Evolutionary conservation across 2,113 vertebrate species (phyloP).

Genomic region (Zosterops borbonicus): DNA sequence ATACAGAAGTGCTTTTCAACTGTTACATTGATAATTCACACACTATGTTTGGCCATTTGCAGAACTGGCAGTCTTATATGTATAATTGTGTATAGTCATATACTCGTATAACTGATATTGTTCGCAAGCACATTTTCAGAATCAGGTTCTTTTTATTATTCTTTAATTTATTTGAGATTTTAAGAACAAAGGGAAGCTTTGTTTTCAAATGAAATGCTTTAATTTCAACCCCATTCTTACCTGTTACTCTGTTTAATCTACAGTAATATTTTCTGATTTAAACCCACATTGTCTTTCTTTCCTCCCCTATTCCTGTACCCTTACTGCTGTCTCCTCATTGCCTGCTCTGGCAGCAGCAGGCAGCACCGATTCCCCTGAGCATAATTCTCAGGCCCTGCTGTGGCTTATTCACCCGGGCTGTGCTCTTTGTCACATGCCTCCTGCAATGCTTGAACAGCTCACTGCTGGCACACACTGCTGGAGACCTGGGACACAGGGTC

Average conservation of each 20-base stretch:
- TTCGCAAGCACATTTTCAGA: neutral
- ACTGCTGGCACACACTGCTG: neutral
- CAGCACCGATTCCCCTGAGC: accelerated
- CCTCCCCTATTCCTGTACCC: neutral
- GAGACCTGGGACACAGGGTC: accelerated
- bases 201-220: neutral
- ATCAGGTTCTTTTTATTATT: neutral
- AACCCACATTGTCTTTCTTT: neutral
- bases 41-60: neutral
- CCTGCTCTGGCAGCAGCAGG: neutral
- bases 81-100: neutral
- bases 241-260: neutral
- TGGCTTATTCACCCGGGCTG: neutral
- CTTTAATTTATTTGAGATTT: neutral
- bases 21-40: neutral
- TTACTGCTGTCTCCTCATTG: neutral
- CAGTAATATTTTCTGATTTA: neutral
- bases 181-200: neutral
- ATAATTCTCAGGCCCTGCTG: neutral
- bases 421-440: neutral
- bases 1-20: neutral
- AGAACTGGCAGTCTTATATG: neutral
- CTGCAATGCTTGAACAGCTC: neutral
- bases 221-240: neutral
- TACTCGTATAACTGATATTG: neutral